These are phyloP conservation scores for Hemiprocne comata DNA, from an alignment of 2,113 vertebrate species.

Conservation along the genomic window DNA sequence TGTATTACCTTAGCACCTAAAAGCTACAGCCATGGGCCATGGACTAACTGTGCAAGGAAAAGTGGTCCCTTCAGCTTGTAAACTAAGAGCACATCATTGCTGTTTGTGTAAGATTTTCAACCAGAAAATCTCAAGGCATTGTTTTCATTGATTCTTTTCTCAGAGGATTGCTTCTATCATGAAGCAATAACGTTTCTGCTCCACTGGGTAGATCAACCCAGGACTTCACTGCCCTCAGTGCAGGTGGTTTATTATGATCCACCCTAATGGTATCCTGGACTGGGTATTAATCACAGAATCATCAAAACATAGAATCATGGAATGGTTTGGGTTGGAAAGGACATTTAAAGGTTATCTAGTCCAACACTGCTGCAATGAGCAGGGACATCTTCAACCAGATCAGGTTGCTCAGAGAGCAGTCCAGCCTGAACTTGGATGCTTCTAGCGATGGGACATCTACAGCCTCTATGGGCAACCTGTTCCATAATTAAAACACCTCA, in stretches of 20 bases:
- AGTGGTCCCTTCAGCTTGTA: neutral
- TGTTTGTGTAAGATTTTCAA: neutral
- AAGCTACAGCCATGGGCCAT: neutral
- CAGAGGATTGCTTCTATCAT: neutral
- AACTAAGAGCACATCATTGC: neutral
- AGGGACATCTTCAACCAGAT: too few relatives aligned
- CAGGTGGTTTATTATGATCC: neutral
- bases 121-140: neutral
- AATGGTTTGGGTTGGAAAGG: too few relatives aligned
- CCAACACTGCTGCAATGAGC: too few relatives aligned
- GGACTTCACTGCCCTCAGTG: neutral
- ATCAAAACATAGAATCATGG: too few relatives aligned
- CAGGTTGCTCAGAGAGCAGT: neutral
- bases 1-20: neutral
- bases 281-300: neutral
- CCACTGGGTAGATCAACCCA: neutral
- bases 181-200: neutral
- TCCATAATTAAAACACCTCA: neutral
- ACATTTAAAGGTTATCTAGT: too few relatives aligned
- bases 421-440: neutral
- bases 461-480: neutral
- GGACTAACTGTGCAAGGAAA: neutral
- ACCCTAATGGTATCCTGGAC: neutral
- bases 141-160: neutral
- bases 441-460: neutral